Percentiles rank a stretch among this genome's conserved stretches.
Conservation (phyloP, 2,888 invertebrate genomes). For the Alloscopus bannaensis region DNA sequence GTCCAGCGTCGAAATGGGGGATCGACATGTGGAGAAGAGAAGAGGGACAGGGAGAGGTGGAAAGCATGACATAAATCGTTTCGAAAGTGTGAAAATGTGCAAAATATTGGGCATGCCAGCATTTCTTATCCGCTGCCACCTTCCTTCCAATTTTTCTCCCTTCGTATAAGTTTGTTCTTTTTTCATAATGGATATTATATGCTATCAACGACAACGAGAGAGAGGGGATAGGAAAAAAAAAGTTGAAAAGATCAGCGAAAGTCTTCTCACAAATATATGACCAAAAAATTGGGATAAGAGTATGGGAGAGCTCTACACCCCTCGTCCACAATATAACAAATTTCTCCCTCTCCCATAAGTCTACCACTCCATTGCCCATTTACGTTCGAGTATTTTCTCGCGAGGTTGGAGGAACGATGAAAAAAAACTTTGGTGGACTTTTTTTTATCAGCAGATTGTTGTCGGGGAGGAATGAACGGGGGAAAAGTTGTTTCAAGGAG, state of each 20-base stretch:
- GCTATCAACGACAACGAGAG: conserved; percentile 28
- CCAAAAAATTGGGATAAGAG: not conserved
- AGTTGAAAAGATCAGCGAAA: conserved; percentile 62
- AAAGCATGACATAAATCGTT: conserved; percentile 67
- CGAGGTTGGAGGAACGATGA: too few species aligned
- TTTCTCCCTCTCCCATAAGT: not conserved
- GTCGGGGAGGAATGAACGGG: too few species aligned
- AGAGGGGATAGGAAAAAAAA: conserved; percentile 24
- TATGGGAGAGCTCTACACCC: too few species aligned
- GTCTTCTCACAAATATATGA: conserved; percentile 18
- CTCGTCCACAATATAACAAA: not conserved
- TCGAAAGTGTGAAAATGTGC: conserved; percentile 67
- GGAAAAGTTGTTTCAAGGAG: conserved; percentile 48
- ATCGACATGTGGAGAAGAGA: conserved; percentile 27
- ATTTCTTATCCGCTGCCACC: conserved; percentile 32
- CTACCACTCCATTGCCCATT: conserved; percentile 3
- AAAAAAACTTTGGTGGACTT: too few species aligned
- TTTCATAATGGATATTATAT: conserved; percentile 54
- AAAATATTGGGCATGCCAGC: conserved; percentile 65
- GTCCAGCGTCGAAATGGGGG: not conserved
- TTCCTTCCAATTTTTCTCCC: too few species aligned
- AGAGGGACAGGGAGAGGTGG: conserved; percentile 51
- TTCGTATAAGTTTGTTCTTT: too few species aligned
- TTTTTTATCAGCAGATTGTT: too few species aligned
- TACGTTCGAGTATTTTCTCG: not conserved